These are phyloP conservation scores for Sander lucioperca DNA, from an alignment of 2,113 vertebrate species.

Conservation along the genomic window DNA sequence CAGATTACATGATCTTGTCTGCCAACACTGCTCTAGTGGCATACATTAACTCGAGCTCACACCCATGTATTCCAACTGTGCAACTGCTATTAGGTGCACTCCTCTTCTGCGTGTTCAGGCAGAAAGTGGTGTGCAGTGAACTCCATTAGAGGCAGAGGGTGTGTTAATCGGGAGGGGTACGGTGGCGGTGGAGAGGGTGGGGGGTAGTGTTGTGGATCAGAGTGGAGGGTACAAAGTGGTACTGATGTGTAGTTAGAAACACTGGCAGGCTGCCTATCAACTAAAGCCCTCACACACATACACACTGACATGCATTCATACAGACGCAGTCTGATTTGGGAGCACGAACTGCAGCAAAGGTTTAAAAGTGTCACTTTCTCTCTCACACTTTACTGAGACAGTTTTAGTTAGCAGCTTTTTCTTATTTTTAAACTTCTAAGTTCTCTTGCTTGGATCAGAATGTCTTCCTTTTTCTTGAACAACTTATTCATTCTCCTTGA, in stretches of 20 bases:
- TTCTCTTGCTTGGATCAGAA: not conserved
- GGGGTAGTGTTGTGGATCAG: conserved; percentile 30
- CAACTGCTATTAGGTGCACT: conserved; percentile 68
- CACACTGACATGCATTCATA: conserved; percentile 33
- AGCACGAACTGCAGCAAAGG: conserved; percentile 28
- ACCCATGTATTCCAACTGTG: conserved; percentile 71
- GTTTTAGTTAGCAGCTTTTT: conserved; percentile 26
- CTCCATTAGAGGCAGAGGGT: conserved; percentile 75
- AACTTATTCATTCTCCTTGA: not conserved
- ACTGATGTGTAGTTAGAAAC: conserved; percentile 58
- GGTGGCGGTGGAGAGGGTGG: not conserved
- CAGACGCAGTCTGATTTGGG: conserved; percentile 17
- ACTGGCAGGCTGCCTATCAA: conserved; percentile 46
- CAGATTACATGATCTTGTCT: conserved; percentile 69
- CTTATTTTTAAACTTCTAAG: conserved; percentile 30
- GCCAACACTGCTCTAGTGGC: conserved; percentile 75
- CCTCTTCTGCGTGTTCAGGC: conserved; percentile 59
- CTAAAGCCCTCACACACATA: conserved; percentile 20
- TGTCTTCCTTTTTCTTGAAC: not conserved
- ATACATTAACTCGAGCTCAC: conserved; percentile 75
- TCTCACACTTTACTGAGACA: conserved; percentile 15
- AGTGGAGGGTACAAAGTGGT: conserved; percentile 43
- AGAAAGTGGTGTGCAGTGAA: conserved; percentile 69
- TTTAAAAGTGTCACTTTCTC: conserved; percentile 39
- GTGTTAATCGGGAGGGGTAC: conserved; percentile 58